phyloP scores from a whole-genome alignment of 2,113 vertebrate genomes.

The Antidorcas marsupialis region DNA sequence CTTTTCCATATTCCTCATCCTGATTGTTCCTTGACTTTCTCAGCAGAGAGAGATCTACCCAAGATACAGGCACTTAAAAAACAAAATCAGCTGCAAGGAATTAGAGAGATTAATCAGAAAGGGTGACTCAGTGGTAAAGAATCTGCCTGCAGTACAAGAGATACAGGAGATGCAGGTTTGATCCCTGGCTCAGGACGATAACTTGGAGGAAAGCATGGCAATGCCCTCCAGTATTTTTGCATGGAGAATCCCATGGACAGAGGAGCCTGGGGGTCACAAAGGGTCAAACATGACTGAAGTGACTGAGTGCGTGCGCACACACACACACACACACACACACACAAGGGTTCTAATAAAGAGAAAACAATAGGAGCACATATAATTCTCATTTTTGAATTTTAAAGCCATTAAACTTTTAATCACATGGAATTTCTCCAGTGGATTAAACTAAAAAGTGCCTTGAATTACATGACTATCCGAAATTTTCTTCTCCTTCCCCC shows the following conservation, averaged over 20 bases:
- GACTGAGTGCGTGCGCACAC: not conserved
- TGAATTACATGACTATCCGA: not conserved
- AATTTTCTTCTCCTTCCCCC: not conserved
- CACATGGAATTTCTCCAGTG: not conserved
- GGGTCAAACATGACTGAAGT: not conserved
- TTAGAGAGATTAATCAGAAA: not conserved
- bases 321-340: not conserved
- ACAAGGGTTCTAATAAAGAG: not conserved
- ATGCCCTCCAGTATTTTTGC: not conserved
- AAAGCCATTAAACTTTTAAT: not conserved
- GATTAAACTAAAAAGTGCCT: not conserved
- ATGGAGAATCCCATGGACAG: not conserved
- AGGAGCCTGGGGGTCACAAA: not conserved
- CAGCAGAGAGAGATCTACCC: not conserved
- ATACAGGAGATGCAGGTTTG: not conserved
- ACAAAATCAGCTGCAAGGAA: not conserved
- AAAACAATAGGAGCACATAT: not conserved
- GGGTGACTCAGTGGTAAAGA: not conserved
- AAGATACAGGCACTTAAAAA: not conserved
- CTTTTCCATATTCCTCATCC: not conserved
- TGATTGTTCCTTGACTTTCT: not conserved
- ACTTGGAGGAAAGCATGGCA: not conserved
- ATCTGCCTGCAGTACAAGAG: not conserved
- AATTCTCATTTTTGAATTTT: not conserved
- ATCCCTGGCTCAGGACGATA: not conserved